phyloP scores from a whole-genome alignment of 2,797 vertebrate genomes.

The Leucoraja ocellata region DNA sequence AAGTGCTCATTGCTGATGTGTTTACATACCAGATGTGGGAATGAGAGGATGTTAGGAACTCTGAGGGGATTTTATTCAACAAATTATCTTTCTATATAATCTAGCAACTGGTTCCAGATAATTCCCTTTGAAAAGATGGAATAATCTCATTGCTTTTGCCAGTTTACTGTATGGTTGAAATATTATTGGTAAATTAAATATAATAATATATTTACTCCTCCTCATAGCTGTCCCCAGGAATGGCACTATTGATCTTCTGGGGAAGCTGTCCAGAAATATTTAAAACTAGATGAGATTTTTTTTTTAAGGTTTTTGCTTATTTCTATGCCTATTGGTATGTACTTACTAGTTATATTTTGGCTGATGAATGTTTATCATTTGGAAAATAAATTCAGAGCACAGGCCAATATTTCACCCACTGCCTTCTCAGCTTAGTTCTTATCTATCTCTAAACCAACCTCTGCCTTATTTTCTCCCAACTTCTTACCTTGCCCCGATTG shows the following conservation, averaged over 20 bases:
- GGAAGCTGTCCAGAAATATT: not conserved
- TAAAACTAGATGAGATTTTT: not conserved
- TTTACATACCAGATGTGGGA: not conserved
- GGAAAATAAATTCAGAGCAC: not conserved
- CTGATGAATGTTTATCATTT: not conserved
- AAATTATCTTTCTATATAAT: not conserved
- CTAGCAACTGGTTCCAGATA: not conserved
- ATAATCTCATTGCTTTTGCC: not conserved
- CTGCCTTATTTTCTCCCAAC: not conserved
- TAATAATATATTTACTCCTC: not conserved
- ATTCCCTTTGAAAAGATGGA: not conserved
- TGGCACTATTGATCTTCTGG: not conserved
- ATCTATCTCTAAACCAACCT: not conserved
- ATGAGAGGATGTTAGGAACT: not conserved
- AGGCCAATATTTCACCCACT: not conserved
- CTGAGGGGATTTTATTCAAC: not conserved
- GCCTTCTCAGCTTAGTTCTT: not conserved
- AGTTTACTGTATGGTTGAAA: not conserved
- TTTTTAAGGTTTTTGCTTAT: not conserved
- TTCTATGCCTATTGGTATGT: not conserved
- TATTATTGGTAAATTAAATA: not conserved
- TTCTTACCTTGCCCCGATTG: not conserved
- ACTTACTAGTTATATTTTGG: not conserved
- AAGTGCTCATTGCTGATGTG: not conserved
- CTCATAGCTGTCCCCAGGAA: not conserved